These are phyloP conservation scores for Lepus europaeus DNA, from an alignment of 2,113 vertebrate species.

Conservation along the genomic window DNA sequence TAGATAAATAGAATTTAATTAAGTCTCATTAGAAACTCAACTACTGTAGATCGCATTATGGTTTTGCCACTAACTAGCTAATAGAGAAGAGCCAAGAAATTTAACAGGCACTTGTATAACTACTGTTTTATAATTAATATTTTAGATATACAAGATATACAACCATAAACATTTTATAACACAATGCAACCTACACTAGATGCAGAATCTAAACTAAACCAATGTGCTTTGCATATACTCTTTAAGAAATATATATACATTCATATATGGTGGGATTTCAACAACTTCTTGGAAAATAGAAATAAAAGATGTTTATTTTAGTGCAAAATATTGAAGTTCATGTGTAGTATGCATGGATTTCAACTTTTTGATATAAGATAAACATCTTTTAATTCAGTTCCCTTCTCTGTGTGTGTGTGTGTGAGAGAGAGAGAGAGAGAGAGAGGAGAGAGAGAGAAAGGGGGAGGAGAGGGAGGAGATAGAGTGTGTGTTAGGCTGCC, in stretches of 20 bases:
- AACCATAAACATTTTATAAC: not conserved
- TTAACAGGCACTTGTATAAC: not conserved
- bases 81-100: not conserved
- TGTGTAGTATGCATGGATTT: no score
- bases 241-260: not conserved
- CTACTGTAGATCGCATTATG: not conserved
- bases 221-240: not conserved
- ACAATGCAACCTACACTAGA: not conserved
- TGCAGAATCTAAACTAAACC: conserved; percentile 26
- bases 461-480: no score
- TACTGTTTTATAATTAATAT: not conserved
- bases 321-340: no score
- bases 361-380: no score
- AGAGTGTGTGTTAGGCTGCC: not conserved
- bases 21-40: not conserved
- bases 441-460: no score
- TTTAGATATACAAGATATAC: not conserved
- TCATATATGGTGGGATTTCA: no score
- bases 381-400: no score
- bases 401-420: no score
- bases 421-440: no score
- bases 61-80: not conserved
- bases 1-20: not conserved
- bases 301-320: no score
- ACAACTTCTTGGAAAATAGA: no score